Base-by-base conservation (phyloP, 2,113 vertebrate genomes). In the Origma solitaria region DNA sequence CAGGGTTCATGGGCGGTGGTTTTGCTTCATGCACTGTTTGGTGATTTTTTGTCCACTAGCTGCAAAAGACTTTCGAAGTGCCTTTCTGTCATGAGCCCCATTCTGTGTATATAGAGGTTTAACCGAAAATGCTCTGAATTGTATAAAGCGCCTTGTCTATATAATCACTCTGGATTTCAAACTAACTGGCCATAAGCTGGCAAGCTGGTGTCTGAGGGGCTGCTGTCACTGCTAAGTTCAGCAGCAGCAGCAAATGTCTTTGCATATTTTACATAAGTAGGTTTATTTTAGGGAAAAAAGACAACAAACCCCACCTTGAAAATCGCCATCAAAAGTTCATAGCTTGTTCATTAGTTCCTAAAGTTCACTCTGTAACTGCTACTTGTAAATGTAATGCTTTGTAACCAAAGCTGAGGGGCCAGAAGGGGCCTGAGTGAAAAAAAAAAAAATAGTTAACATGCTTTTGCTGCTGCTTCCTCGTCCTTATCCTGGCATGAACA, bases 131-230 rank as follows among this genome's bases (percentile, higher is more conserved):
- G 7, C 40, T 37, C 25, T 10, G 44, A 60, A 16, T 35, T 47
- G 8, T 20, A 18, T 31, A 4, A 69, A 70, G 49, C 0, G 0
- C 3, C 0, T 45, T 60, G 20, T 56, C 3, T 1, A 5, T 18
- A 9, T 1, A 23, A 20, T 13, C 16, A 2, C 38, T 11, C n/a
- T n/a, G 22, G 42, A 35, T 84, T 56, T 64, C 57, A 68, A 56
- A 45, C 66, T 14, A 53, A 56, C 22, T 86, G 54, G 51, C 93
- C 75, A 81, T 76, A 70, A 88, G 94, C 80, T 94, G 95, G 94
- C 78, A 88, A 85, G 35, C 61, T 87, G 44, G 37, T 50, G 24
- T 61, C 57, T 62, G 64, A 70, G 85, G 28, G n/a, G 15, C 45
- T 45, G 77, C 69, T 68, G 37, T 31, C 6, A 2, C 65, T 47